Evolutionary conservation across 2,888 invertebrate species (phyloP), one percentile per base, ranked within the genome.

Genomic region (Aethes cnicana): DNA sequence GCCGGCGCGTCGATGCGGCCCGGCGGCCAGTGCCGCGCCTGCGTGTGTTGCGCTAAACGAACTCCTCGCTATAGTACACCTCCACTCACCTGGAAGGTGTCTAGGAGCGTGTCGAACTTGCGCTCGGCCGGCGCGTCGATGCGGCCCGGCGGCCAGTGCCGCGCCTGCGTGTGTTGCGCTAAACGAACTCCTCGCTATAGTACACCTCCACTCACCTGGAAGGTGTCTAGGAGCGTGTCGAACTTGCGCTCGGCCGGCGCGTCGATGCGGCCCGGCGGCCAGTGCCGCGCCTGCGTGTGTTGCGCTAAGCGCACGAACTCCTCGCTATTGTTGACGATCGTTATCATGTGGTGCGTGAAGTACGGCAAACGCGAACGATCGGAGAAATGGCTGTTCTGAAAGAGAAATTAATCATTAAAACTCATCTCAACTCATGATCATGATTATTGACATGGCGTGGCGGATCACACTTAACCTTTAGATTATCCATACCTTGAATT

Each of bases 311-410:
- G 96, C 52, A 94, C 93, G 88, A 98, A 95, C 77, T 96, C 96
- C 67, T 96, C 92, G 75, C 98, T 96, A 87, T 98, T 98, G 88
- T 99, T 99, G 25, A 97, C 95, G 53, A 97, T 95, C 0, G 97
- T 97, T 63, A 98, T 98, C 93, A 98, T 96, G 82, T 97, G 97
- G 74, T 97, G 96, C 0, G 98, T 97, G 79, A 97, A 98, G 84
- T 94, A 97, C 46, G 93, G 94, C 33, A 94, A 93, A 76, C 95
- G 95, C 66, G 95, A 96, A 4, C 98, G 92, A 77, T 99, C 97
- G 68, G 96, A 95, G 81, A 98, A 97, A 84, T 98, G 98, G 56
- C 93, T 93, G 56, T 93, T 95, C 90, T 90, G 65, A n/a, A n/a
- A n/a, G n/a, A n/a, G n/a, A n/a, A n/a, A n/a, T n/a, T n/a, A n/a